Evolutionary conservation across 2,113 vertebrate species (phyloP).

Genomic region (Clarias magur): DNA sequence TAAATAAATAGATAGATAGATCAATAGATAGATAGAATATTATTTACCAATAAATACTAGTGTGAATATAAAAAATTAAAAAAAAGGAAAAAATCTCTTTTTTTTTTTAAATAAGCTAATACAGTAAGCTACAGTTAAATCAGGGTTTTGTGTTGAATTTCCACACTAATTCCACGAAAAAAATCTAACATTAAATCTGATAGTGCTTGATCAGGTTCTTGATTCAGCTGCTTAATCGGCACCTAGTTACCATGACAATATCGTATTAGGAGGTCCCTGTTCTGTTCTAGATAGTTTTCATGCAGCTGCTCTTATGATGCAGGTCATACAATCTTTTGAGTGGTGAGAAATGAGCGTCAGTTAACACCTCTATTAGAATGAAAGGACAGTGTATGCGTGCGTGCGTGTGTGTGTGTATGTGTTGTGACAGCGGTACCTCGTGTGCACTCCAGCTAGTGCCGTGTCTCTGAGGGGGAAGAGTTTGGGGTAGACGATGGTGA

Average conservation of each 20-base stretch:
- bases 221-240: too few species aligned
- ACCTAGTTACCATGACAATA: too few species aligned
- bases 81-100: neutral
- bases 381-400: neutral
- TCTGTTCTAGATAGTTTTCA: neutral
- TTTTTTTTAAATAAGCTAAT: neutral
- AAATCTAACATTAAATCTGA: too few species aligned
- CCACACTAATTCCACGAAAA: neutral
- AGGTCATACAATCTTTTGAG: neutral
- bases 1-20: too few species aligned
- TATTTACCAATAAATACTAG: neutral
- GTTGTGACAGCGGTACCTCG: conserved; percentile 73
- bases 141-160: neutral
- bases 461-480: conserved; percentile 91
- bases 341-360: neutral
- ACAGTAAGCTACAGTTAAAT: neutral
- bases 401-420: neutral
- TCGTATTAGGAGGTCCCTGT: neutral
- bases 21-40: too few species aligned
- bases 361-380: neutral
- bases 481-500: conserved; percentile 95
- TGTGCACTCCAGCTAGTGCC: conserved; percentile 89
- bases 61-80: neutral
- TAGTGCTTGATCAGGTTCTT: too few species aligned
- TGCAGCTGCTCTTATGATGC: neutral